A percentile compares a stretch with the other conserved stretches of the same genome.
phyloP scores from a whole-genome alignment of 2,888 invertebrate genomes.

The Ectemnius cavifrons region DNA sequence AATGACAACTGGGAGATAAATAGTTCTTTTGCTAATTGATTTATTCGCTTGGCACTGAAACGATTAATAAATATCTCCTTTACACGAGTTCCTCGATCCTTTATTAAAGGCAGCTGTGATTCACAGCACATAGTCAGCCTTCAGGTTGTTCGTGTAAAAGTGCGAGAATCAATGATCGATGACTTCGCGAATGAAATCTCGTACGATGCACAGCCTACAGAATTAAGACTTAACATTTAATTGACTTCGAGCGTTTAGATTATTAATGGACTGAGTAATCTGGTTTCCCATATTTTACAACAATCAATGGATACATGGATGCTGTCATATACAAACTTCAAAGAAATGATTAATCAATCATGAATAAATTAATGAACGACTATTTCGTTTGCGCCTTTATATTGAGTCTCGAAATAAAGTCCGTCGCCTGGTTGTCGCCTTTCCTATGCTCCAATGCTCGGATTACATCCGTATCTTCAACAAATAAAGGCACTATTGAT shows the following conservation, averaged over 20 bases:
- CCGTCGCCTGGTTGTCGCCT: constrained; percentile 93
- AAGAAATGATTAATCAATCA: no score
- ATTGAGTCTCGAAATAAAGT: constrained; percentile 89
- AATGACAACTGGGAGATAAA: no score
- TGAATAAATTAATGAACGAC: no score
- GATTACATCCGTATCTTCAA: constrained; percentile 84
- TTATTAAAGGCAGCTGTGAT: constrained; percentile 10
- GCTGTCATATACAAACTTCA: no score
- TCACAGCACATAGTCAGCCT: constrained; percentile 55
- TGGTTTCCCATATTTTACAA: no score
- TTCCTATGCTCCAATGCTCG: constrained; percentile 89
- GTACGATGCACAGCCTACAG: constrained; percentile 44
- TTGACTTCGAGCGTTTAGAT: no score
- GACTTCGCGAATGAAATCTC: neutral
- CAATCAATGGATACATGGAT: no score
- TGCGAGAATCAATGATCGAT: constrained; percentile 27
- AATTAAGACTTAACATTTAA: neutral
- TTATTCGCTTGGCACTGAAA: no score
- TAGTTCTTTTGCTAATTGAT: no score
- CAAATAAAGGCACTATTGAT: neutral
- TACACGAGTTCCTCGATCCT: constrained; percentile 17
- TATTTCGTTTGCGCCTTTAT: constrained; percentile 48
- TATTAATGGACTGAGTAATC: no score
- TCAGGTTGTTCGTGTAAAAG: constrained; percentile 42
- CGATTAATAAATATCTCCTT: neutral